A percentile compares a stretch with the other conserved stretches of the same genome.
Conservation (phyloP, 2,113 vertebrate genomes). For the Spilogale gracilis region DNA sequence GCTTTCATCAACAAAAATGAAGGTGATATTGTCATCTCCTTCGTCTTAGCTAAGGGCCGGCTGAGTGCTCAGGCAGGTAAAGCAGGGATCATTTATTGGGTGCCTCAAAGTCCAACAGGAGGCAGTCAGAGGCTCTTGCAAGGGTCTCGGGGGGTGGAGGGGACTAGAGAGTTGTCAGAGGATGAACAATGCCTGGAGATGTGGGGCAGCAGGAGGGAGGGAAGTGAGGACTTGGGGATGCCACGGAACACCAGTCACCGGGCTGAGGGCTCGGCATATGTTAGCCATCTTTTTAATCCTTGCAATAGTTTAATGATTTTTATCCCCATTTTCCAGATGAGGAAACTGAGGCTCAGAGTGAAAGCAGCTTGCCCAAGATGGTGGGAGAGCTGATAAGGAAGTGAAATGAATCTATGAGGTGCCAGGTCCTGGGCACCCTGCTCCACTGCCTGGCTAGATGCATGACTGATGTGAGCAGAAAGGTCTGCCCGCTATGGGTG, state of each 20-base stretch:
- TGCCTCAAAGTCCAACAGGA: neutral
- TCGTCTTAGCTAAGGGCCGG: neutral
- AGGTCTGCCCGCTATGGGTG: fast-evolving
- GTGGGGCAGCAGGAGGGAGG: neutral
- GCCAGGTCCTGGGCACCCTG: fast-evolving
- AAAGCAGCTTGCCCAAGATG: neutral
- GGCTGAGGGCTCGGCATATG: fast-evolving
- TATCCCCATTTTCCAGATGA: conserved; percentile 29
- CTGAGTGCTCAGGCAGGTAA: neutral
- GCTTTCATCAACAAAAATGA: neutral
- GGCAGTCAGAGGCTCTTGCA: neutral
- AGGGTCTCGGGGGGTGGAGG: neutral
- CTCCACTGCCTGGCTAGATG: neutral
- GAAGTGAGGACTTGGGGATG: neutral
- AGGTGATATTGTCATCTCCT: neutral
- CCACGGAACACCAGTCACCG: fast-evolving
- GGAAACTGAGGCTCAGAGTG: neutral
- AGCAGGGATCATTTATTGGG: neutral
- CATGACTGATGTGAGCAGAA: fast-evolving
- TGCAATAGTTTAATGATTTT: neutral
- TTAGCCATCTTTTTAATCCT: neutral
- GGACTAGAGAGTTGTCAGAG: neutral
- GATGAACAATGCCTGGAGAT: neutral
- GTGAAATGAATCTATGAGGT: neutral
- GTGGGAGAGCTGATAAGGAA: neutral